Percentiles rank a stretch among this genome's conserved stretches.
Evolutionary conservation across 92 coral and sea anemone genomes (phyloP).

Genomic region (Paragorgia papillata): DNA sequence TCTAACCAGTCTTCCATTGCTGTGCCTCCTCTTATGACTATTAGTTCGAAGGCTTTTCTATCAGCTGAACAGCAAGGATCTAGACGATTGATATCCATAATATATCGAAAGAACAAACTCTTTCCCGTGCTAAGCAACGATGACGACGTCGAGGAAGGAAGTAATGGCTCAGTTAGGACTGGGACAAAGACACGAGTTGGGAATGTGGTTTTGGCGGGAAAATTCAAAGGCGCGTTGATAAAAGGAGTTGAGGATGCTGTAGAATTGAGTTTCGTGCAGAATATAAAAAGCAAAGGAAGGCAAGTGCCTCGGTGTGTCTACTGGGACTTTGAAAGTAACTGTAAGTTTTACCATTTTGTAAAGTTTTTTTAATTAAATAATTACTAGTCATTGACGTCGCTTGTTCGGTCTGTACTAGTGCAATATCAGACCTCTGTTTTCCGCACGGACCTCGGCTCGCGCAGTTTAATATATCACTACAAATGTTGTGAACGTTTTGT

Average conservation of each 20-base stretch:
- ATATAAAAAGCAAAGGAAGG: background rate
- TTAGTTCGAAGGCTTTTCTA: background rate
- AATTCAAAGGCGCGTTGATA: constrained; percentile 14
- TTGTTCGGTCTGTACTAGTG: no score
- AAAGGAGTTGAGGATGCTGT: background rate
- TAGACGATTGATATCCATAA: constrained; percentile 11
- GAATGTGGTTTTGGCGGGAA: constrained; percentile 16
- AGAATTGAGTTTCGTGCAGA: background rate
- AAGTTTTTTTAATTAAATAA: background rate
- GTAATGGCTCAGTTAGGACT: background rate
- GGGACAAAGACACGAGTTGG: background rate
- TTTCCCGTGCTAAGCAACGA: background rate
- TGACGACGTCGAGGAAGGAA: background rate
- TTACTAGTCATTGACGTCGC: background rate
- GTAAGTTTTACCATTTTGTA: constrained; percentile 3
- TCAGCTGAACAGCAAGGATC: constrained; percentile 6
- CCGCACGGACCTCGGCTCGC: no score
- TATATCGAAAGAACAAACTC: constrained; percentile 17
- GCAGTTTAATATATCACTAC: no score
- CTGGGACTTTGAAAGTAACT: constrained; percentile 50
- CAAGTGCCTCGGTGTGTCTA: constrained; percentile 37
- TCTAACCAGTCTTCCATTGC: background rate
- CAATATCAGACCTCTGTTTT: no score
- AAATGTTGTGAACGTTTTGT: no score
- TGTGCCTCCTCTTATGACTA: background rate